Evolutionary conservation across 2,113 vertebrate species (phyloP).

Genomic region (Nibea coibor): DNA sequence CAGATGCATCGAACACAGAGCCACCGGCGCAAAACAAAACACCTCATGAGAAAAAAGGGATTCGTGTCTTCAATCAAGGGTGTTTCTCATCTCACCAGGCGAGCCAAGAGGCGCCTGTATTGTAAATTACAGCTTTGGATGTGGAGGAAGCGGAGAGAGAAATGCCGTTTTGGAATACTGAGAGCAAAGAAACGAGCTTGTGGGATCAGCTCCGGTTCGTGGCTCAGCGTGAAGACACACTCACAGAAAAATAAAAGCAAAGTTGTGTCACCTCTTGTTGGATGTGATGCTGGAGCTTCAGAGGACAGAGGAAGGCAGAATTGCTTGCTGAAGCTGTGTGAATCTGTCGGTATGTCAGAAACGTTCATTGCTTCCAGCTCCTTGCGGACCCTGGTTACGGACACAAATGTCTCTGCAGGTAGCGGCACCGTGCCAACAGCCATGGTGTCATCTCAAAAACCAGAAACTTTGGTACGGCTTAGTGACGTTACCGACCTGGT

Average conservation of each 20-base stretch:
- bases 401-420: neutral
- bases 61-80: constrained; percentile 48
- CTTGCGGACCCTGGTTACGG: neutral
- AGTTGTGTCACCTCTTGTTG: neutral
- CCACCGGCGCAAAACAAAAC: constrained; percentile 16
- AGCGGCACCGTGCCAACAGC: neutral
- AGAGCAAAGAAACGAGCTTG: constrained; percentile 12
- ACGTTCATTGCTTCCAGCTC: neutral
- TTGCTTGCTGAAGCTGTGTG: neutral
- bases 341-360: neutral
- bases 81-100: constrained; percentile 51
- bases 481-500: neutral
- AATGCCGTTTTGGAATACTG: constrained; percentile 28
- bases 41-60: constrained; percentile 21
- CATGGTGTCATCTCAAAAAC: neutral
- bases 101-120: constrained; percentile 59
- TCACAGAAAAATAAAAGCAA: constrained; percentile 10
- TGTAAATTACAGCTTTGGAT: constrained; percentile 70
- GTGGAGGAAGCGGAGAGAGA: constrained; percentile 68
- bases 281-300: constrained; percentile 8
- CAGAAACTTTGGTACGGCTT: neutral
- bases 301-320: neutral
- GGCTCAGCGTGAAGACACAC: constrained; percentile 9
- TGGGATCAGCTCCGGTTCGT: neutral
- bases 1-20: constrained; percentile 39